Base-by-base conservation (phyloP, 2,888 invertebrate species). In the Aleiodes leptofemur region DNA sequence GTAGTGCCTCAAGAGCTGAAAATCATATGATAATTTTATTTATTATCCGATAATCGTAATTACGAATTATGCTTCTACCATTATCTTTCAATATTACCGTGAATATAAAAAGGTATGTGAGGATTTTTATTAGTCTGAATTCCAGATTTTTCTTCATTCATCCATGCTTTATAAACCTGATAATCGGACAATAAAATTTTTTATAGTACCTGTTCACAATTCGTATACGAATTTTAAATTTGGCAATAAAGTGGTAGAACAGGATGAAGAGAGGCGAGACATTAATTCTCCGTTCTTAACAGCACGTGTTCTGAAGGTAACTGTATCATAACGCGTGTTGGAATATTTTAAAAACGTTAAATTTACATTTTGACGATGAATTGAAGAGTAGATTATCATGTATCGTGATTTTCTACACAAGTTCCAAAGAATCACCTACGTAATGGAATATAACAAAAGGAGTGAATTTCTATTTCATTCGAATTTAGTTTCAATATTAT, bases 161-260 rank as follows among this genome's bases (percentile, higher is more conserved):
- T 78, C 87, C 86, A 88, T n/a, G 86, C 87, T 73, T 87, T 87
- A 81, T 88, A 87, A 31, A 88, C 87, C 87, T 87, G 76, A 5
- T 64, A 69, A 55, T 14, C 34, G 14, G 66, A 16, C 59, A 50
- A 13, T 8, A 53, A 51, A 29, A 57, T 31, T 11, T 4, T 57
- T 11, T 13, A 53, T 16, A 53, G 8, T 53, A 53, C 53, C 14
- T 14, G 14, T 53, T 53, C 16, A 16, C 53, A 53, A 16, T 14
- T 53, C 14, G 1, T 14, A 53, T 53, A 4, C 8, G 7, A n/a
- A 53, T 16, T n/a, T 1, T n/a, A 51, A 53, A 53, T 53, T 53
- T 53, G 13, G 53, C 3, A 53, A 7, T 53, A 8, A 43, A 48
- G 31, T 6, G 6, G 66, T 16, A 66, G 43, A 66, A 66, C 11